Base-by-base conservation (phyloP, 2,113 vertebrate species). In the Pterocles gutturalis region DNA sequence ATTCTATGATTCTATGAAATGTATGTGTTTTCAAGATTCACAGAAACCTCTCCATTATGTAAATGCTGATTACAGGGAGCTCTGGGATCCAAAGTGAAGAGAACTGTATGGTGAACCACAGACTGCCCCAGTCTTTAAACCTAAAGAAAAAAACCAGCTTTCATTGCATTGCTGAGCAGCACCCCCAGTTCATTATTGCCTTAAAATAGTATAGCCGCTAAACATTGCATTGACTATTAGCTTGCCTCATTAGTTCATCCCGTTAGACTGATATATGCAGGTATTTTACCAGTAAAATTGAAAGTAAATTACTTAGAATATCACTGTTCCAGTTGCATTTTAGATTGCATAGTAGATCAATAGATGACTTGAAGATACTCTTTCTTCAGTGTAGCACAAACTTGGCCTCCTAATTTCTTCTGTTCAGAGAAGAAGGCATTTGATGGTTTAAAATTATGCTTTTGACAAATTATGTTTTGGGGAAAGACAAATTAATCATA, bases 241-340 rank as follows among this genome's bases (percentile, higher is more conserved):
- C 34, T 88, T 88, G 48, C 26, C 43, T 87, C 38, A 48, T 90
- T 86, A 92, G 76, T 80, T 94, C 90, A 92, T 90, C 71, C 64
- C 48, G 83, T 95, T 89, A 94, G 53, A 77, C 45, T 94, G 62
- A 73, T 65, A 51, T 0, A 43, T 48, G 48, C 49, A 80, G 64
- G 49, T 34, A 87, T 81, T 95, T 92, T 76, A 77, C 80, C 33
- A 36, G 62, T 26, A 80, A 69, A 83, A 89, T 20, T 83, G 79
- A 86, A 92, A 91, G 89, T 43, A 57, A 83, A 87, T 83, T 81
- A 70, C 49, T 24, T 89, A 67, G 58, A 92, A 54, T 34, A 87
- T 53, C 25, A 33, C 45, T 94, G 65, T 86, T 92, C 79, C 5
- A 3, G 22, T 28, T 83, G 45, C 29, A 20, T 89, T 86, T 88